Base-by-base conservation (phyloP, 2,888 invertebrate species). In the Selenia dentaria region DNA sequence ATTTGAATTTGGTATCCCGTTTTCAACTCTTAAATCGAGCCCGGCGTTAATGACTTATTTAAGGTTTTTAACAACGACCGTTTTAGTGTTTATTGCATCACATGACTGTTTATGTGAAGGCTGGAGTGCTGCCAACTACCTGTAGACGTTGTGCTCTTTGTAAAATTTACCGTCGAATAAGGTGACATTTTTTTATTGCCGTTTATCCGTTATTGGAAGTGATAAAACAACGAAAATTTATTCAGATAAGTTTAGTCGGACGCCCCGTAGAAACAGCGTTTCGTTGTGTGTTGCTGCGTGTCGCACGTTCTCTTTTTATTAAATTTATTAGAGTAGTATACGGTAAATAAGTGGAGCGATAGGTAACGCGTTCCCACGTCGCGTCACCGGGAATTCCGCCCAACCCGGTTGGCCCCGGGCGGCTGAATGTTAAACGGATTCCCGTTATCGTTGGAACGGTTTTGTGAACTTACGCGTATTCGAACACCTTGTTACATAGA, bases 101-200 rank as follows among this genome's bases (percentile, higher is more conserved):
- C 72, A 73, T 74, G 77, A 80, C 6, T 73, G 70, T 73, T 63
- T 78, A 83, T 77, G 77, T 83, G 69, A 70, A 65, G 61, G 62
- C 78, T 87, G 88, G 89, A 83, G 60, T 57, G 50, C 60, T 75
- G 86, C 89, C 87, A 88, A 88, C 89, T 80, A 88, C 89, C 87
- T 89, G 89, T 89, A 72, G 89, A 80, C 68, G 66, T 67, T 70
- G 57, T 65, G 60, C 71, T 74, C 70, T 74, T 73, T 59, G 57
- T 62, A 58, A 73, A 74, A 80, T 79, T 73, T 74, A 77, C 69
- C 63, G 64, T 62, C 62, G 59, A 51, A 56, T 69, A 58, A 70
- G 60, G 63, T 69, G 67, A 49, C 60, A 51, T 52, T 68, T 62
- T 68, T 66, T 65, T 69, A 69, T 68, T 64, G 57, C 56, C 39